A percentile compares a stretch with the other conserved stretches of the same genome.
Conservation (phyloP, 2,797 vertebrate genomes). For the Hippopotamyrus pictus region DNA sequence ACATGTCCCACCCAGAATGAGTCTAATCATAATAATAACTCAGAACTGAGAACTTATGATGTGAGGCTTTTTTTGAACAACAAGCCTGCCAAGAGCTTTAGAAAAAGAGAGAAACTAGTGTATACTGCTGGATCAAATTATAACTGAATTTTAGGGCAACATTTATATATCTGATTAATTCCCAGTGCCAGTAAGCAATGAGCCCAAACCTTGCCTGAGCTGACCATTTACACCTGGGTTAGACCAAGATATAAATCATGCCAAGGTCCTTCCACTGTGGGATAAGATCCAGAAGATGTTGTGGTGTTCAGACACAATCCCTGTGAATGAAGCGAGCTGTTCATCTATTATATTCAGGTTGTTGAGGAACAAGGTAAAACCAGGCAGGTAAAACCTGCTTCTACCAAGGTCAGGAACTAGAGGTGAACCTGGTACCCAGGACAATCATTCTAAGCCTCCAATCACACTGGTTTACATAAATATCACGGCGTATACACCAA, state of each 20-base stretch:
- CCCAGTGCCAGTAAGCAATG: neutral
- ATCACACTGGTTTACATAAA: neutral
- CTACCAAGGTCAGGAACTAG: neutral
- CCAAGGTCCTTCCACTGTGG: neutral
- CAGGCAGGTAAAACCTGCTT: neutral
- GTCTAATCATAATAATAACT: neutral
- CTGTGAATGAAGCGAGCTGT: neutral
- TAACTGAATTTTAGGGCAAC: neutral
- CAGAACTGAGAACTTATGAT: neutral
- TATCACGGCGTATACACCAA: neutral
- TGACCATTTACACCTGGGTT: neutral
- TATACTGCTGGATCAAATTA: neutral
- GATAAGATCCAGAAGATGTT: neutral
- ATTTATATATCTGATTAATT: neutral
- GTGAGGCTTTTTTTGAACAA: neutral
- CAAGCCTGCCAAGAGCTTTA: neutral
- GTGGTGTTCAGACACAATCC: neutral
- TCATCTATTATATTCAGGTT: neutral
- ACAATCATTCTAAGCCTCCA: neutral
- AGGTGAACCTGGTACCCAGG: neutral
- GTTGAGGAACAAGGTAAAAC: neutral
- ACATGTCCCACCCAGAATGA: neutral
- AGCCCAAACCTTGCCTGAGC: neutral
- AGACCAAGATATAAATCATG: neutral
- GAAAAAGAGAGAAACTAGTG: neutral